Conservation (phyloP, 1,140 invertebrate species). For the Condylostylus longicornis region DNA sequence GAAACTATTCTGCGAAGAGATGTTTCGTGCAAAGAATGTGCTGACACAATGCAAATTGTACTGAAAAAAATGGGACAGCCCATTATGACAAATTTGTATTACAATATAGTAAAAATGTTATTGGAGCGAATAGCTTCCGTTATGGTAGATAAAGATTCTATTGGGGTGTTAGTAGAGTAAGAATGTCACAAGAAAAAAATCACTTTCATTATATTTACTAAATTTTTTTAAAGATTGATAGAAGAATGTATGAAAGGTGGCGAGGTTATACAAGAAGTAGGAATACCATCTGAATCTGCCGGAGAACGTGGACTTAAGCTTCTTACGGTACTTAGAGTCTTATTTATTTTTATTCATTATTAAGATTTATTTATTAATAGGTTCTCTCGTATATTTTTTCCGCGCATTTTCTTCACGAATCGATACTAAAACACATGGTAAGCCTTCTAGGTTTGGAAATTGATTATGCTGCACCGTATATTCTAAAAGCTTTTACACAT, state of each 20-base stretch:
- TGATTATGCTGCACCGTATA: conserved; percentile 64
- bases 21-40: conserved; percentile 81
- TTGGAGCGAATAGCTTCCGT: conserved; percentile 87
- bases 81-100: conserved; percentile 87
- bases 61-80: conserved; percentile 86
- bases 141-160: conserved; percentile 81
- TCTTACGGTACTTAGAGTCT: conserved; percentile 40
- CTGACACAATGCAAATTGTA: conserved; percentile 59
- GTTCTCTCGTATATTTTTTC: conserved; percentile 79
- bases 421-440: conserved; percentile 66
- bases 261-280: conserved; percentile 45
- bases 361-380: conserved; percentile 6
- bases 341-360: neutral
- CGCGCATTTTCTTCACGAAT: conserved; percentile 75
- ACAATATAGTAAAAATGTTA: conserved; percentile 89
- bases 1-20: conserved; percentile 73
- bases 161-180: conserved; percentile 54
- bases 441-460: conserved; percentile 64
- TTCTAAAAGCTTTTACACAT: conserved; percentile 72
- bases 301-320: conserved; percentile 69
- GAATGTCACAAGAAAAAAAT: conserved; percentile 13
- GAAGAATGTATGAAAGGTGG: conserved; percentile 28
- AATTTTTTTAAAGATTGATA: conserved; percentile 14
- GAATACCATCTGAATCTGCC: conserved; percentile 60
- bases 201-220: neutral